A percentile compares a stretch with the other conserved stretches of the same genome.
Conservation (phyloP, 2,113 vertebrate genomes). For the Salvelinus alpinus region DNA sequence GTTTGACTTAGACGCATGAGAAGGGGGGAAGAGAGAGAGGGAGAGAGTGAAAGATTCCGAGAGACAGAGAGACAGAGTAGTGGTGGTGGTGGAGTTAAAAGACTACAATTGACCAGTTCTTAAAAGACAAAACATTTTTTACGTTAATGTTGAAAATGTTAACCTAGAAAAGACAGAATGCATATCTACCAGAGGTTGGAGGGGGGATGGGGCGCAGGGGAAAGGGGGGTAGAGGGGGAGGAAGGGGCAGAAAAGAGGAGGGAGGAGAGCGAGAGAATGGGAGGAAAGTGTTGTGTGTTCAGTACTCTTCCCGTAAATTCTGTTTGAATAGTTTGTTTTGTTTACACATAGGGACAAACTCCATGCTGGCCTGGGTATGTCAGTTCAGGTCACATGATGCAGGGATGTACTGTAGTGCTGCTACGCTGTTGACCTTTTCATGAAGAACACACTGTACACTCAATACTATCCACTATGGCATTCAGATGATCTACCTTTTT, state of each 20-base stretch:
- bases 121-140: too few species aligned
- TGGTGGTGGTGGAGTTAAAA: too few species aligned
- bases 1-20: slow-evolving; percentile 18
- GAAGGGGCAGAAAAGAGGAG: too few species aligned
- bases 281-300: background rate
- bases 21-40: background rate
- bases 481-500: too few species aligned
- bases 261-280: too few species aligned
- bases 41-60: background rate
- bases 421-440: too few species aligned
- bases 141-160: background rate
- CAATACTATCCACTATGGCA: too few species aligned
- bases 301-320: slow-evolving; percentile 29
- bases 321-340: slow-evolving; percentile 13
- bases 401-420: too few species aligned
- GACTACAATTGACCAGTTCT: background rate
- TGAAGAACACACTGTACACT: too few species aligned
- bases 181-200: too few species aligned
- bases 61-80: background rate
- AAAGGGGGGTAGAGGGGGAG: too few species aligned
- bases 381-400: background rate
- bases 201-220: background rate
- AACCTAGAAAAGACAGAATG: background rate
- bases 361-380: slow-evolving; percentile 10
- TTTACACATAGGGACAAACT: slow-evolving; percentile 30